phyloP scores from a whole-genome alignment of 2,797 vertebrate genomes.

The Sphenodon punctatus region DNA sequence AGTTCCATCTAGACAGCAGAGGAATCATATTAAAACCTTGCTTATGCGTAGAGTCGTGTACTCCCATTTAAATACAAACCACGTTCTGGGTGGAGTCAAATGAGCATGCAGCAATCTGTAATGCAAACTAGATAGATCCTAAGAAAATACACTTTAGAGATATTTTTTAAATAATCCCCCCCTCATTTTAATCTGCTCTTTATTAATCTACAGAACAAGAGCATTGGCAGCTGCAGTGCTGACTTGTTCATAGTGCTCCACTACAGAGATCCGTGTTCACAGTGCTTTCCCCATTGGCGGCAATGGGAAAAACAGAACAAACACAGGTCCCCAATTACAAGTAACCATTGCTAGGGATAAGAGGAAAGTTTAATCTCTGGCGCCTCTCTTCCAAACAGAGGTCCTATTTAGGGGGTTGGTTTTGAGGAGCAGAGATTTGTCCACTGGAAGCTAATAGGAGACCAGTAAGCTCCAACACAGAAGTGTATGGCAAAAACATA shows the following conservation, averaged over 20 bases:
- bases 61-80: not conserved
- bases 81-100: too few relatives aligned
- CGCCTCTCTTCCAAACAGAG: not conserved
- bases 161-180: too few relatives aligned
- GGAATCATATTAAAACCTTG: not conserved
- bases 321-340: not conserved
- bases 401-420: not conserved
- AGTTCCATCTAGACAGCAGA: not conserved
- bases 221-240: not conserved
- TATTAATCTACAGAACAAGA: not conserved
- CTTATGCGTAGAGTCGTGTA: not conserved
- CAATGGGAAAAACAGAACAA: not conserved
- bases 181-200: too few relatives aligned
- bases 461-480: not conserved
- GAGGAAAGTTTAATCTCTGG: not conserved
- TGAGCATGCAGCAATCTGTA: too few relatives aligned
- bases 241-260: not conserved
- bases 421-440: not conserved
- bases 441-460: not conserved
- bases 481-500: constrained; percentile 27
- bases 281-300: too few relatives aligned
- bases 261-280: too few relatives aligned
- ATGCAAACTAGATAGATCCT: too few relatives aligned
- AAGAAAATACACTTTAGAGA: too few relatives aligned
- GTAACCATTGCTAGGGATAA: not conserved